Percentiles rank a stretch among this genome's conserved stretches.
Conservation (phyloP, 2,797 vertebrate species). For the Avahi laniger region DNA sequence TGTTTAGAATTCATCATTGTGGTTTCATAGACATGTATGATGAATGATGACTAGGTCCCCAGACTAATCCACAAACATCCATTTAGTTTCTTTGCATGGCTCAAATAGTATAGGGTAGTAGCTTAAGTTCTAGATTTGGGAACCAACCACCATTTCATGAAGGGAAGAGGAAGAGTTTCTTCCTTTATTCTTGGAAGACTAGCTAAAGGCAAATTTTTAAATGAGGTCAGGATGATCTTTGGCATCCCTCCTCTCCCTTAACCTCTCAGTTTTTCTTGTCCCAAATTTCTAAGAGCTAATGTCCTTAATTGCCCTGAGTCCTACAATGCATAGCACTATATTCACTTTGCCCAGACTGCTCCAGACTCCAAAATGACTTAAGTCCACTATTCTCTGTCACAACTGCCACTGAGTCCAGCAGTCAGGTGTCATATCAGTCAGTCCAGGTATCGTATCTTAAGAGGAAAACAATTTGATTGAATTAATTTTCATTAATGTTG, state of each 20-base stretch:
- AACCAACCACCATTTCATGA: not conserved
- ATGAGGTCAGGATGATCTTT: slow-evolving; percentile 14
- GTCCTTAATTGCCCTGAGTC: not conserved
- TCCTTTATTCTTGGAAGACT: not conserved
- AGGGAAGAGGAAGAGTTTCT: not conserved
- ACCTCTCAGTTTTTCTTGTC: not conserved
- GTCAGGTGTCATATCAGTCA: too few relatives aligned
- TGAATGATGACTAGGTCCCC: not conserved
- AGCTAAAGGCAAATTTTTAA: not conserved
- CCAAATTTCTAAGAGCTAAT: slow-evolving; percentile 29
- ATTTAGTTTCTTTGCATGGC: not conserved
- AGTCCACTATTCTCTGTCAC: not conserved
- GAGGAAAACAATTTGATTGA: not conserved
- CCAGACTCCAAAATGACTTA: not conserved
- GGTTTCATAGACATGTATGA: not conserved
- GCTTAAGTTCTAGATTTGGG: not conserved
- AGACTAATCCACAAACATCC: not conserved
- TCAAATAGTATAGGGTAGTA: not conserved
- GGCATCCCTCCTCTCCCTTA: not conserved
- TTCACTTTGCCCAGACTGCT: not conserved
- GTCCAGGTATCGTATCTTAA: not conserved
- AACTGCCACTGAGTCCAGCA: not conserved
- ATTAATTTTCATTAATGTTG: slow-evolving; percentile 2
- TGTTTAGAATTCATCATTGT: slow-evolving; percentile 1
- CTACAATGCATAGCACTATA: not conserved